Evolutionary conservation across 35 echinoderm and acorn worm species (phyloP).

Genomic region (Holothuria glaberrima): DNA sequence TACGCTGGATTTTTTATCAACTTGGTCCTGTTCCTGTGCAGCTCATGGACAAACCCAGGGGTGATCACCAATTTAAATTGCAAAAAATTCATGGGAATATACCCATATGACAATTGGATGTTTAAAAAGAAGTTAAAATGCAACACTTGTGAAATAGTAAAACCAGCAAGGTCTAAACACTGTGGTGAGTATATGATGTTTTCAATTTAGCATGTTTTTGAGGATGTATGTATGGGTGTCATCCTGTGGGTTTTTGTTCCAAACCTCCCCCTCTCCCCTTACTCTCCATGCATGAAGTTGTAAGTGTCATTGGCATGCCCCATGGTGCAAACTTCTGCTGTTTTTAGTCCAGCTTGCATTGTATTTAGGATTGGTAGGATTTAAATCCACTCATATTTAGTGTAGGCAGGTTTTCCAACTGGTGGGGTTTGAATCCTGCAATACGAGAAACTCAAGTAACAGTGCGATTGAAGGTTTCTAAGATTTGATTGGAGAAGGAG

Average conservation of each 20-base stretch:
- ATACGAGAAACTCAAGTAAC: no score
- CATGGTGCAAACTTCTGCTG: no score
- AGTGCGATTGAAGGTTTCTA: no score
- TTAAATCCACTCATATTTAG: no score
- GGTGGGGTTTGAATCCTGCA: no score
- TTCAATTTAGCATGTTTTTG: conserved; percentile 1
- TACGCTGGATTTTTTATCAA: conserved; percentile 64
- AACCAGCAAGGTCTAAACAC: conserved; percentile 91
- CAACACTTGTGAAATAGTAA: conserved; percentile 71
- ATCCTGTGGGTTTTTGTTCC: neutral
- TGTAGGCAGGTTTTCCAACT: no score
- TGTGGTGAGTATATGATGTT: conserved; percentile 65
- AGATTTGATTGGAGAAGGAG: no score
- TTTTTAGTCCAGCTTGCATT: no score
- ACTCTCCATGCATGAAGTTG: no score
- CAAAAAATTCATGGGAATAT: conserved; percentile 33
- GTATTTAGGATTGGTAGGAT: no score
- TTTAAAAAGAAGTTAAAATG: conserved; percentile 58
- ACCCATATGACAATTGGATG: conserved; percentile 61
- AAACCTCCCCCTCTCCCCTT: no score
- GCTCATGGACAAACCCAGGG: conserved; percentile 75
- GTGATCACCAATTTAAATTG: conserved; percentile 58
- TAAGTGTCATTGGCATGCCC: no score
- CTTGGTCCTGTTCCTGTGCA: conserved; percentile 53
- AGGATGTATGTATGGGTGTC: neutral